Conservation (phyloP, 1,140 invertebrate species). For the silkworm (Bombyx mori) region ASM3026992v2 NC_085118.1:6153501-6154000, state of each 20-base stretch:
- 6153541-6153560: conserved; percentile 50
- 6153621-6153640: conserved; percentile 39
- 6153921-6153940: conserved; percentile 37
- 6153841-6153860: conserved; percentile 51
- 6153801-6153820: conserved; percentile 30
- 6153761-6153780: conserved; percentile 49
- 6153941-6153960: conserved; percentile 34
- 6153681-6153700: conserved; percentile 26
- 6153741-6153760: conserved; percentile 32
- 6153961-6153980: conserved; percentile 52
- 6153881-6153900: conserved; percentile 52
- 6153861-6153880: conserved; percentile 40
- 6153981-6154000: conserved; percentile 31
- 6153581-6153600: conserved; percentile 31
- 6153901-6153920: conserved; percentile 35
- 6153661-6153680: conserved; percentile 30
- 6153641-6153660: conserved; percentile 29
- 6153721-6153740: conserved; percentile 33
- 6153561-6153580: conserved; percentile 40
- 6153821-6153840: conserved; percentile 57
- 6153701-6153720: conserved; percentile 32
- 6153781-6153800: conserved; percentile 30
- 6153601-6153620: conserved; percentile 35
- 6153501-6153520: conserved; percentile 31
- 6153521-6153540: conserved; percentile 48